Evolutionary conservation across 2,888 invertebrate genomes (phyloP).

Genomic region (Agrochola litura): DNA sequence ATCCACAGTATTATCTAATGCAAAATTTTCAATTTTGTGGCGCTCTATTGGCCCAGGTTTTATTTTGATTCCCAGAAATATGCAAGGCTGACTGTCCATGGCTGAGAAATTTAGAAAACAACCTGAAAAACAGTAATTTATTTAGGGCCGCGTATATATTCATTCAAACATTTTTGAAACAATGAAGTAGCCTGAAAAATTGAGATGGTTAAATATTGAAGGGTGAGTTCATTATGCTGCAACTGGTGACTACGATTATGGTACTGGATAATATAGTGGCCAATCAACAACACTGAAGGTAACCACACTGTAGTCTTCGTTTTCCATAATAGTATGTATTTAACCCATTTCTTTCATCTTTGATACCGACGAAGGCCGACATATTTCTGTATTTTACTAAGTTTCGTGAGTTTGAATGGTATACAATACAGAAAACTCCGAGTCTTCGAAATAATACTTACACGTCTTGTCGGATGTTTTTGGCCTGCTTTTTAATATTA

Average conservation of each 20-base stretch:
- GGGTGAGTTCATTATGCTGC: background rate
- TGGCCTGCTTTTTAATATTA: background rate
- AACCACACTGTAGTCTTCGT: background rate
- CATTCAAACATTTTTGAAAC: background rate
- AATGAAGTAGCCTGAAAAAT: background rate
- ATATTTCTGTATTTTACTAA: background rate
- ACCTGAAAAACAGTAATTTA: conserved; percentile 19
- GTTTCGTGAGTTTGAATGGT: background rate
- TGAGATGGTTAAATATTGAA: background rate
- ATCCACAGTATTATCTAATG: conserved; percentile 91
- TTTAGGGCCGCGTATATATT: background rate
- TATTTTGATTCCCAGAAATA: conserved; percentile 86
- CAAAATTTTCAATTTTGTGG: conserved; percentile 90
- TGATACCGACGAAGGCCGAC: background rate
- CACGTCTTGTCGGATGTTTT: conserved; percentile 5
- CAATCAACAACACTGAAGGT: background rate
- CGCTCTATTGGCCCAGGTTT: conserved; percentile 87
- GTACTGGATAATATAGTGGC: background rate
- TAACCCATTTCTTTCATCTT: background rate
- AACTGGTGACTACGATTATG: background rate
- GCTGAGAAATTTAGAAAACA: conserved; percentile 4
- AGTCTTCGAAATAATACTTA: conserved; percentile 18
- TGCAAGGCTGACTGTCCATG: conserved; percentile 80
- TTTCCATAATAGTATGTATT: background rate
- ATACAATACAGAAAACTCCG: background rate